Percentiles rank a stretch among this genome's conserved stretches.
Conservation (phyloP, 2,113 vertebrate genomes). For the Dromas ardeola region DNA sequence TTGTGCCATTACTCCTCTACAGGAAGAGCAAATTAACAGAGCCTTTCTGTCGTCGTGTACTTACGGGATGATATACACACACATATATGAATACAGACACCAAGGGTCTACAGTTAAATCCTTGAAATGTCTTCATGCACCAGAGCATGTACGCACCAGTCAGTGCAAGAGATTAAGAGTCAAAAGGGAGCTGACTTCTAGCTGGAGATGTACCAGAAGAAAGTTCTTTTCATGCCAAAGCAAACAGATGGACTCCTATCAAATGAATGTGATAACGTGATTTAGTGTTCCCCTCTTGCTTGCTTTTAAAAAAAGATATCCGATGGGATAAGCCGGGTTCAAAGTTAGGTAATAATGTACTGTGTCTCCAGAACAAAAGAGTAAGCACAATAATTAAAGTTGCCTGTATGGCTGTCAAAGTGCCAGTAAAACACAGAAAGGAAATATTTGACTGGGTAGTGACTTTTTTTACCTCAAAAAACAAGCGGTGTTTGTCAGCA, state of each 20-base stretch:
- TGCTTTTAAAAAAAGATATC: background rate
- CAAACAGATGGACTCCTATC: conserved; percentile 14
- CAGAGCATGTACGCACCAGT: background rate
- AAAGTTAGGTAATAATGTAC: background rate
- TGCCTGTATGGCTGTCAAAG: background rate
- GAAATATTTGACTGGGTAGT: conserved; percentile 13
- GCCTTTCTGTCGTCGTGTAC: background rate
- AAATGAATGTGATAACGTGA: background rate
- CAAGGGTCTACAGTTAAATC: background rate
- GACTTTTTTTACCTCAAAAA: conserved; percentile 31
- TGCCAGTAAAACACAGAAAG: background rate
- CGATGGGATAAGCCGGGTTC: conserved; percentile 1
- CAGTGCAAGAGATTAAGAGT: background rate
- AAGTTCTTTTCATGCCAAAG: conserved; percentile 1
- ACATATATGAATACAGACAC: background rate
- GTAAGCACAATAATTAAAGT: background rate
- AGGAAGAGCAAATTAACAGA: fast-evolving
- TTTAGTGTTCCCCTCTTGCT: background rate
- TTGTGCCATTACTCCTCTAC: background rate
- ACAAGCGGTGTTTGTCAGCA: conserved; percentile 1
- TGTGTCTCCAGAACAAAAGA: conserved; percentile 17
- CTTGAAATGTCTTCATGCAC: background rate
- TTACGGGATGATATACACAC: fast-evolving
- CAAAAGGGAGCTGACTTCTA: background rate
- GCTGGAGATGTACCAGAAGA: background rate